These are phyloP conservation scores for Anhinga rufa DNA, from an alignment of 2,113 vertebrate genomes.

Conservation along the genomic window DNA sequence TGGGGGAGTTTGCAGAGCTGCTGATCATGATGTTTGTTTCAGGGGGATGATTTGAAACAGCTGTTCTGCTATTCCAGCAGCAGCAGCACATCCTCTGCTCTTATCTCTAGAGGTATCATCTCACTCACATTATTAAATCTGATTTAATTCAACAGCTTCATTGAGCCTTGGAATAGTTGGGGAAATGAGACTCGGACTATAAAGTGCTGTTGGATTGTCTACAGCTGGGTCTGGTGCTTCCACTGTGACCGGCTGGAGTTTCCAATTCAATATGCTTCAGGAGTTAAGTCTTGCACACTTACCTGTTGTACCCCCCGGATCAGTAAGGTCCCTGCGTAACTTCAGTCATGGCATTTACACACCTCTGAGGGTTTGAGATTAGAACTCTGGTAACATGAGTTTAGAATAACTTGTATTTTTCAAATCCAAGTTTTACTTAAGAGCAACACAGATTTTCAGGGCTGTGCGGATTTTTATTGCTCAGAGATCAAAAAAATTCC, in stretches of 20 bases:
- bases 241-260: neutral
- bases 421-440: neutral
- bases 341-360: neutral
- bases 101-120: neutral
- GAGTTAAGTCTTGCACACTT: neutral
- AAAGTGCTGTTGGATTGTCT: neutral
- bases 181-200: neutral
- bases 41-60: neutral
- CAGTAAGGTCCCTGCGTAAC: neutral
- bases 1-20: neutral
- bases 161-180: neutral
- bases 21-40: neutral
- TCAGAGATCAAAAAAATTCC: neutral
- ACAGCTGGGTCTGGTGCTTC: neutral
- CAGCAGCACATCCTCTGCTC: neutral
- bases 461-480: neutral
- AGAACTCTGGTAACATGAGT: neutral
- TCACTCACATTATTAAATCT: neutral
- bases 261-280: neutral
- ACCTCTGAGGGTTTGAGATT: neutral
- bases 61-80: neutral
- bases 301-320: neutral
- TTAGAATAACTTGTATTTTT: neutral
- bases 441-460: neutral
- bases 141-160: neutral